These are phyloP conservation scores for Melanostigma gelatinosum DNA, from an alignment of 2,113 vertebrate genomes.

Conservation along the genomic window DNA sequence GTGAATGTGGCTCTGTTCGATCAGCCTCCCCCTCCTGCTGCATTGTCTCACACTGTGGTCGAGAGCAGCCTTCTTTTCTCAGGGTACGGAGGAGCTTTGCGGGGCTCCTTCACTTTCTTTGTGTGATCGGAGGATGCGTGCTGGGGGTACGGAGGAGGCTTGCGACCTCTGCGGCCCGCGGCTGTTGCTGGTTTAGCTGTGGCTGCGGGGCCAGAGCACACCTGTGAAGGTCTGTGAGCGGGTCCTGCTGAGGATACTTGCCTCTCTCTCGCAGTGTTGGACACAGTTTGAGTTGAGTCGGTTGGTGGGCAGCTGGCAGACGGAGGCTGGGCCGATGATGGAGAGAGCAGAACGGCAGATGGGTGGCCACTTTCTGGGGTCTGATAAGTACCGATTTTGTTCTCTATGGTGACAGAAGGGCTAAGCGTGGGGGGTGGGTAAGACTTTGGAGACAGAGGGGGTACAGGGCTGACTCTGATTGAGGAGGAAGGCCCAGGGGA, in stretches of 20 bases:
- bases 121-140: slow-evolving; percentile 48
- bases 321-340: slow-evolving; percentile 38
- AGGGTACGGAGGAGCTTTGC: slow-evolving; percentile 78
- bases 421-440: slow-evolving; percentile 56
- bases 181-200: slow-evolving; percentile 24
- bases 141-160: slow-evolving; percentile 82
- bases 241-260: slow-evolving; percentile 39
- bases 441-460: slow-evolving; percentile 44
- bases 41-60: slow-evolving; percentile 82
- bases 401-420: slow-evolving; percentile 68
- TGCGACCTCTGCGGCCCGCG: slow-evolving; percentile 67
- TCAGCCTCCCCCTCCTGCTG: slow-evolving; percentile 61
- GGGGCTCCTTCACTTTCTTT: slow-evolving; percentile 70
- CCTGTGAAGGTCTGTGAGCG: slow-evolving; percentile 2
- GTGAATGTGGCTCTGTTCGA: slow-evolving; percentile 57
- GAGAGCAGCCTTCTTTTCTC: slow-evolving; percentile 82
- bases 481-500: slow-evolving; percentile 58
- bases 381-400: slow-evolving; percentile 39
- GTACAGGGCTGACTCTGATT: slow-evolving; percentile 43
- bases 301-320: slow-evolving; percentile 71
- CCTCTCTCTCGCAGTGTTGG: slow-evolving; percentile 11
- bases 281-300: slow-evolving; percentile 27
- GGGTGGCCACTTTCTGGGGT: slow-evolving; percentile 54
- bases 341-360: slow-evolving; percentile 38
- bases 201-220: neutral